phyloP scores from a whole-genome alignment of 2,797 vertebrate species.

The Anguilla anguilla region DNA sequence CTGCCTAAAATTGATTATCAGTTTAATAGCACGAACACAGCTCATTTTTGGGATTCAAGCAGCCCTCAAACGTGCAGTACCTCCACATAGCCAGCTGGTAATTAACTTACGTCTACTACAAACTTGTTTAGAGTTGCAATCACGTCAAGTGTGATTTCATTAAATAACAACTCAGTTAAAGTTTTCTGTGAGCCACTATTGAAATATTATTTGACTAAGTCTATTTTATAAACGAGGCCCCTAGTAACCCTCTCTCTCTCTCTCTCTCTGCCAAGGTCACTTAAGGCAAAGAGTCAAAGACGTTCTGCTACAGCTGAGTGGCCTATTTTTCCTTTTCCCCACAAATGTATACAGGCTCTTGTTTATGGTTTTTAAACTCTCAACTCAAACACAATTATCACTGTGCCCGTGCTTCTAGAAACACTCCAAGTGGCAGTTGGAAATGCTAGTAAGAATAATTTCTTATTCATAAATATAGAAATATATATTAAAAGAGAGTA shows the following conservation, averaged over 20 bases:
- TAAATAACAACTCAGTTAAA: no score
- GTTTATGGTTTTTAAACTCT: background rate
- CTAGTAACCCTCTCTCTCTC: background rate
- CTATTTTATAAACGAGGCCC: background rate
- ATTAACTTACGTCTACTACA: no score
- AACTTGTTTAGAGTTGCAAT: no score
- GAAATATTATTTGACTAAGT: no score
- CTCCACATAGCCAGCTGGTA: no score
- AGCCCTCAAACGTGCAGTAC: no score
- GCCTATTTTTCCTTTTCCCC: slow-evolving; percentile 18
- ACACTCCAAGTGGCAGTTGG: background rate
- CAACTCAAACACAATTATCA: background rate
- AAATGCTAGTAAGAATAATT: slow-evolving; percentile 1
- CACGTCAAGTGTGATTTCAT: no score
- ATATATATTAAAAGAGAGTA: background rate
- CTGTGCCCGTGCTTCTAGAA: background rate
- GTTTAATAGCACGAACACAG: no score
- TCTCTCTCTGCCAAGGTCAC: slow-evolving; percentile 23
- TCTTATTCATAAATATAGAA: background rate
- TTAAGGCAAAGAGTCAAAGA: slow-evolving; percentile 9
- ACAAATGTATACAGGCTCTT: slow-evolving; percentile 13
- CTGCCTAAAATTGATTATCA: no score
- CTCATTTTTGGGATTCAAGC: no score
- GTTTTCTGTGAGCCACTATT: no score
- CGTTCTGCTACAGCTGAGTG: background rate